phyloP scores from a whole-genome alignment of 2,888 invertebrate genomes.

The Leptinotarsa haldemani region DNA sequence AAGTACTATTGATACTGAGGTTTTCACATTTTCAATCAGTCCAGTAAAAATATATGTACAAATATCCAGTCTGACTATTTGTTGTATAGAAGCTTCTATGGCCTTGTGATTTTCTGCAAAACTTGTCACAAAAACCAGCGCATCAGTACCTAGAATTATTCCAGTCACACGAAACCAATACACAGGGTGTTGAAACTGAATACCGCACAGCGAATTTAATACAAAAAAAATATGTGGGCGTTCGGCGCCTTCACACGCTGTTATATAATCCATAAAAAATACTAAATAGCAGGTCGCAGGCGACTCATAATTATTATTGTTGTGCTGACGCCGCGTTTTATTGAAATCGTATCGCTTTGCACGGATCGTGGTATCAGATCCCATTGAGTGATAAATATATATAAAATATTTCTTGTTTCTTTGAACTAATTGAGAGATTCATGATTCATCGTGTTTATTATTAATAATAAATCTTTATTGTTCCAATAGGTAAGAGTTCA shows the following conservation, averaged over 20 bases:
- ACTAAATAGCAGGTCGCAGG: slow-evolving; percentile 31
- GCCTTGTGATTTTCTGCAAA: not conserved
- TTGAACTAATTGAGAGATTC: slow-evolving; percentile 1
- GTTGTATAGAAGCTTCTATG: not conserved
- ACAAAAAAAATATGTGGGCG: slow-evolving; percentile 42
- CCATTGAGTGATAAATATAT: slow-evolving; percentile 30
- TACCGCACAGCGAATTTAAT: slow-evolving; percentile 6
- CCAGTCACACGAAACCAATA: slow-evolving; percentile 21
- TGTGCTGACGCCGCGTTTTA: slow-evolving; percentile 43
- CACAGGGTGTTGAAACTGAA: slow-evolving; percentile 32
- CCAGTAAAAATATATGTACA: too few species aligned
- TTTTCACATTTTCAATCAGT: too few species aligned
- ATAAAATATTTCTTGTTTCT: slow-evolving; percentile 34
- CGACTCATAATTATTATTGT: slow-evolving; percentile 31
- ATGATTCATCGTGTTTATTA: slow-evolving; percentile 33
- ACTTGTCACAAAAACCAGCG: too few species aligned
- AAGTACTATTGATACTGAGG: too few species aligned
- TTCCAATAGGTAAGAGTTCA: slow-evolving; percentile 24
- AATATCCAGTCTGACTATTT: too few species aligned
- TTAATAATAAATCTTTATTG: slow-evolving; percentile 31
- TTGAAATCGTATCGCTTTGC: slow-evolving; percentile 43
- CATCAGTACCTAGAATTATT: slow-evolving; percentile 8
- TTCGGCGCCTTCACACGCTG: slow-evolving; percentile 49
- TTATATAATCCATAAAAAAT: slow-evolving; percentile 44
- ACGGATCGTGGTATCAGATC: slow-evolving; percentile 42